Evolutionary conservation across 2,113 vertebrate species (phyloP).

Genomic region (Stercorarius parasiticus): DNA sequence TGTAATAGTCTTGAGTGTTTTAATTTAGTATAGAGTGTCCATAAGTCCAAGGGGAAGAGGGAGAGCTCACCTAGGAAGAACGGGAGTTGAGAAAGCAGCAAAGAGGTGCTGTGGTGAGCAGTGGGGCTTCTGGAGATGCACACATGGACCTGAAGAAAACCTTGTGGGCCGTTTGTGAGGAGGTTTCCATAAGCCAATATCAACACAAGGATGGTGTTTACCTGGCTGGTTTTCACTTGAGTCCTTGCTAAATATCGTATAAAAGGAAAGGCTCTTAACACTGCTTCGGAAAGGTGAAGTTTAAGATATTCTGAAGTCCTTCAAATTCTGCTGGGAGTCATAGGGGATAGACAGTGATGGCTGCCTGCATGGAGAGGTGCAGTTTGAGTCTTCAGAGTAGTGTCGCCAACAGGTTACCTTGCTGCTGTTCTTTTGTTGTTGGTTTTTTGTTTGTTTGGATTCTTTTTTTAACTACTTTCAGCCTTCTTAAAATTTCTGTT

Average conservation of each 20-base stretch:
- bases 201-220: not conserved
- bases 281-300: not conserved
- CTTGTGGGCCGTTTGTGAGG: not conserved
- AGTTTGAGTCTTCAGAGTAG: not conserved
- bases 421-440: not conserved
- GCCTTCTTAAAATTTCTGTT: not conserved
- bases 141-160: not conserved
- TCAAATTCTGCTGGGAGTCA: not conserved
- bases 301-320: not conserved
- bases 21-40: not conserved
- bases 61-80: rapidly evolving
- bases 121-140: not conserved
- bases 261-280: not conserved
- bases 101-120: rapidly evolving
- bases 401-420: not conserved
- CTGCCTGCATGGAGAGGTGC: not conserved
- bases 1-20: not conserved
- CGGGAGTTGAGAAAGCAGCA: not conserved
- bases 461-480: not conserved
- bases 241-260: not conserved
- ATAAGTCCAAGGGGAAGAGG: not conserved
- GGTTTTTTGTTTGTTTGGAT: not conserved
- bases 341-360: not conserved
- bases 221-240: not conserved
- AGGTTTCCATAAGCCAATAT: not conserved